Evolutionary conservation across 1,140 invertebrate genomes (phyloP), one percentile per base, ranked within the genome.

Genomic region (Linepithema humile): DNA sequence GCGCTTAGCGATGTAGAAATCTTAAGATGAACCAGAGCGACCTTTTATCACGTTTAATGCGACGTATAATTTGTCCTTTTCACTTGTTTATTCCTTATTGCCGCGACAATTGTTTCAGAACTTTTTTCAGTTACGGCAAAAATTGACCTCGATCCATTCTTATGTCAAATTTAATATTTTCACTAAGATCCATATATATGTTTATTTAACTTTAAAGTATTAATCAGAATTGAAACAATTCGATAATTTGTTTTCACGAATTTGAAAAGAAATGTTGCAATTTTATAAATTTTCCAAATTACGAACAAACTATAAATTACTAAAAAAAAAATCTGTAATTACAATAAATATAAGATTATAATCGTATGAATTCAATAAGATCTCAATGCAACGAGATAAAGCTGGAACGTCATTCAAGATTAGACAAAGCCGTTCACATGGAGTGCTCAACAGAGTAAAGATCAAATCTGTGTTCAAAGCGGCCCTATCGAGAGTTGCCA

Each of bases 381-480:
- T 29, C 17, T 60, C 6, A 32, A n/a, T 55, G 2, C 48, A 17
- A 23, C n/a, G n/a, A 69, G 17, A 50, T 53, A 53, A 78, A 53
- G 5, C 3, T 38, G 0, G 4, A 15, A 20, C 10, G 20, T 48
- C 23, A 67, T 40, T 78, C 60, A 43, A 32, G 10, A 78, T 78
- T 69, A 69, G 17, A 67, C 60, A 78, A 67, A 78, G 60, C 38
- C 20, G 43, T n/a, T n/a, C 15, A 7, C n/a, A 6, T 75, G 32
- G 43, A 6, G 3, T 67, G 38, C n/a, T 50, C 62, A 53, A 23
- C 6, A 17, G 17, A 45, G 5, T 38, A 78, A 29, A 80, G 26
- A 80, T 60, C 48, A 35, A 80, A 57, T 78, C 64, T 80, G 64
- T 80, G 26, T 70, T 80, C 48, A 26, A 15, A 17, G 64, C 32